These are phyloP conservation scores for Drosophila anomelani DNA, from an alignment of 2,888 invertebrate genomes.

Conservation along the genomic window DNA sequence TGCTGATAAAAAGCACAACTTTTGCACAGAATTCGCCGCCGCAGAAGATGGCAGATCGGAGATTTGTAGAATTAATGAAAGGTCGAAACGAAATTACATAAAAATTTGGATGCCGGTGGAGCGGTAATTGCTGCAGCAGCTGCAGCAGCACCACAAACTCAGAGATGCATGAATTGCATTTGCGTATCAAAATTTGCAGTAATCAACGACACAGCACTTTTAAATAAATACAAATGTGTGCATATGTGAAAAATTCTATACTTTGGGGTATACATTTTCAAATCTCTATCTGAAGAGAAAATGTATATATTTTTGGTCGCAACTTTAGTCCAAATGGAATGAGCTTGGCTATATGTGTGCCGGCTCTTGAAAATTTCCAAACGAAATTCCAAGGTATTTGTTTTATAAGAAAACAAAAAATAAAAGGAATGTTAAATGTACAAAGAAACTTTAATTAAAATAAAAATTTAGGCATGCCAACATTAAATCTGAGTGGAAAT, in stretches of 20 bases:
- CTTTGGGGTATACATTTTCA: slow-evolving; percentile 29
- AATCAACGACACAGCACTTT: slow-evolving; percentile 42
- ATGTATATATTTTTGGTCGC: slow-evolving; percentile 22
- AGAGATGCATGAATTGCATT: slow-evolving; percentile 55
- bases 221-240: slow-evolving; percentile 22
- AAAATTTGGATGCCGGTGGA: slow-evolving; percentile 45
- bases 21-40: slow-evolving; percentile 37
- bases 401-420: neutral
- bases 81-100: slow-evolving; percentile 38
- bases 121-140: slow-evolving; percentile 45
- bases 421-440: neutral
- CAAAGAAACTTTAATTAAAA: neutral
- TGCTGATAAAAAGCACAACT: slow-evolving; percentile 56
- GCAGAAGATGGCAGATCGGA: neutral
- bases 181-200: slow-evolving; percentile 54
- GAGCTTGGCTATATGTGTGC: slow-evolving; percentile 2
- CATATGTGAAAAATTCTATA: slow-evolving; percentile 8
- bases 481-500: neutral
- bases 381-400: neutral
- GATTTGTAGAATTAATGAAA: slow-evolving; percentile 48
- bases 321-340: slow-evolving; percentile 20
- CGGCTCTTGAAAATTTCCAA: neutral
- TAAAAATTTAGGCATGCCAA: neutral
- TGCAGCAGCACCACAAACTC: slow-evolving; percentile 47
- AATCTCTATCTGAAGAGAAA: slow-evolving; percentile 12